phyloP scores from a whole-genome alignment of 2,797 vertebrate genomes.

The Mormyrops attenuatus region DNA sequence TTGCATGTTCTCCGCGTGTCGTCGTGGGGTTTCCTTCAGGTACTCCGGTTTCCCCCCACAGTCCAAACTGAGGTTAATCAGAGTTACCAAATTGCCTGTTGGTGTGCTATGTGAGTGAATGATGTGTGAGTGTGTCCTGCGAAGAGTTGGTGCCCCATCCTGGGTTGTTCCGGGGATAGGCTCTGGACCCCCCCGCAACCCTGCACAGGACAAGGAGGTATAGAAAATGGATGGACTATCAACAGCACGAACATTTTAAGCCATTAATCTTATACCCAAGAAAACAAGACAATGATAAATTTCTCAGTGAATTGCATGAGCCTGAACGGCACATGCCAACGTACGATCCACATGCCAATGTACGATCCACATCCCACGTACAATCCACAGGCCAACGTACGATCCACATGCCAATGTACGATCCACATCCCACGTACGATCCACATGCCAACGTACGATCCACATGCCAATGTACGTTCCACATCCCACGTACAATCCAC shows the following conservation, averaged over 20 bases:
- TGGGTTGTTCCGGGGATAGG: background rate
- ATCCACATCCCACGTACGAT: background rate
- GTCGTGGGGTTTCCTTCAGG: background rate
- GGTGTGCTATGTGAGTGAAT: background rate
- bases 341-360: background rate
- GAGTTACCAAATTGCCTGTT: background rate
- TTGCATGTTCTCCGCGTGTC: background rate
- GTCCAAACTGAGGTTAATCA: background rate
- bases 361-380: background rate
- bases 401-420: background rate
- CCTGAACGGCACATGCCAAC: background rate
- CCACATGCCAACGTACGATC: background rate
- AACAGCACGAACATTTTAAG: background rate
- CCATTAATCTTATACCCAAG: background rate
- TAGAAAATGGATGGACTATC: background rate
- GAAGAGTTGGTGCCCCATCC: background rate
- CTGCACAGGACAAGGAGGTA: background rate
- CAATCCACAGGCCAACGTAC: background rate
- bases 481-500: background rate
- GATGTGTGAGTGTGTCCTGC: background rate
- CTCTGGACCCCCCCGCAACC: background rate
- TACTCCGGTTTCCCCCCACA: background rate
- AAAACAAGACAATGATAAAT: background rate
- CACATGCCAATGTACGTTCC: background rate
- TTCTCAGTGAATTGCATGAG: background rate